Percentiles rank a stretch among this genome's conserved stretches.
These are phyloP conservation scores for Takifugu bimaculatus DNA, from an alignment of 2,113 vertebrate species.

Conservation along the genomic window DNA sequence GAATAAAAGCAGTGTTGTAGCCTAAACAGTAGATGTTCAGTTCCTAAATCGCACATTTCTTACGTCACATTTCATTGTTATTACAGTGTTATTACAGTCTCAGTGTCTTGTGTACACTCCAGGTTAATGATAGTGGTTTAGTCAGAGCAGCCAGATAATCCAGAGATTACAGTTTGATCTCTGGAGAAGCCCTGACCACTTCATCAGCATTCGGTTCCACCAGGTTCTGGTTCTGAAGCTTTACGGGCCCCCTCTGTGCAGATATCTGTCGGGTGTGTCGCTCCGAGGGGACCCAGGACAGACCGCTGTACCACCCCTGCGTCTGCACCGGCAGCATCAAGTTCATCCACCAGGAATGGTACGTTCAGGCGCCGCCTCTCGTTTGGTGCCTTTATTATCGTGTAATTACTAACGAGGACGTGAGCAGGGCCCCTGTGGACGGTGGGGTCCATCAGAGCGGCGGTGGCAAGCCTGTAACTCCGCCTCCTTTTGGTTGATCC, in stretches of 20 bases:
- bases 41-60: not conserved
- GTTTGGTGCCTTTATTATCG: not conserved
- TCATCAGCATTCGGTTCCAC: not conserved
- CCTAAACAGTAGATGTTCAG: not conserved
- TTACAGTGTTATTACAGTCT: not conserved
- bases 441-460: too few relatives aligned
- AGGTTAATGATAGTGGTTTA: constrained; percentile 37
- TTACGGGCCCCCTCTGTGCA: constrained; percentile 46
- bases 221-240: not conserved
- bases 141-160: constrained; percentile 27
- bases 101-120: not conserved
- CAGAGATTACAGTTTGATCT: constrained; percentile 26
- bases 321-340: constrained; percentile 99
- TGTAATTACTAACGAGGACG: not conserved
- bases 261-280: constrained; percentile 98
- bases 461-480: not conserved
- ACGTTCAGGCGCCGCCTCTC: constrained; percentile 42
- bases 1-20: too few relatives aligned
- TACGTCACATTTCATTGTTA: too few relatives aligned
- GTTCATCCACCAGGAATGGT: constrained; percentile 99
- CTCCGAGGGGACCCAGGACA: constrained; percentile 93
- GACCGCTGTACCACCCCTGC: constrained; percentile 95
- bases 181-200: too few relatives aligned
- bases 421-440: too few relatives aligned
- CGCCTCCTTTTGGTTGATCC: constrained; percentile 42